Conservation (phyloP, 2,888 invertebrate species). For the Mimumesa dahlbomi region DNA sequence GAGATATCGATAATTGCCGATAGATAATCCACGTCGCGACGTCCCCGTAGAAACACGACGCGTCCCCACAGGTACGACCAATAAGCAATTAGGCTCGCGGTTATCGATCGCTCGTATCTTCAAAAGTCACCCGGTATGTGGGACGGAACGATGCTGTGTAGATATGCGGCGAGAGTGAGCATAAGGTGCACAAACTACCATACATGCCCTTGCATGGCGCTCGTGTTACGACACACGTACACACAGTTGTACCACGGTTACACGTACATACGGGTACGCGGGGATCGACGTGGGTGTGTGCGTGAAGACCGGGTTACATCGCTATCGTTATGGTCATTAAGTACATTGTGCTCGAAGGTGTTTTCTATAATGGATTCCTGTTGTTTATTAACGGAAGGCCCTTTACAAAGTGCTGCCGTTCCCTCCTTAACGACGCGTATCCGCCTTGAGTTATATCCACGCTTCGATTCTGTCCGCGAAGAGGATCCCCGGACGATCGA, state of each 20-base stretch:
- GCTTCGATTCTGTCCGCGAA: slow-evolving; percentile 27
- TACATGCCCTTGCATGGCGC: slow-evolving; percentile 66
- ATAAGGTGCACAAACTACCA: slow-evolving; percentile 65
- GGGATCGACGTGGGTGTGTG: slow-evolving; percentile 3
- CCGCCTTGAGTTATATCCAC: slow-evolving; percentile 30
- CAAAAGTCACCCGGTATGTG: slow-evolving; percentile 63
- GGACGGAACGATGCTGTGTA: slow-evolving; percentile 56
- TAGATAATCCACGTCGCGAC: slow-evolving; percentile 8
- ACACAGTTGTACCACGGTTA: neutral
- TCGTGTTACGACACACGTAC: slow-evolving; percentile 56
- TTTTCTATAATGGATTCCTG: slow-evolving; percentile 63
- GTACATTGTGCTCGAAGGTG: slow-evolving; percentile 62
- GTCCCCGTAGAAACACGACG: slow-evolving; percentile 35
- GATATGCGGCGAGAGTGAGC: slow-evolving; percentile 62
- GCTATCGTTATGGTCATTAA: slow-evolving; percentile 60
- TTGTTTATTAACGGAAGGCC: slow-evolving; percentile 60
- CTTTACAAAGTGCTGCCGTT: slow-evolving; percentile 34
- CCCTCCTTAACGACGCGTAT: slow-evolving; percentile 38
- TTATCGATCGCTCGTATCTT: slow-evolving; percentile 46
- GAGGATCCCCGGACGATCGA: neutral
- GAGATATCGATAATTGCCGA: neutral
- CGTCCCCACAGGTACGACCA: slow-evolving; percentile 19
- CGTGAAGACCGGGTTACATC: slow-evolving; percentile 35
- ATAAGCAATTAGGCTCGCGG: slow-evolving; percentile 43
- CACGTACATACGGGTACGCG: neutral